A percentile compares a stretch with the other conserved stretches of the same genome.
Conservation (phyloP, 35 echinoderm and acorn worm species). For the Lytechinus pictus region DNA sequence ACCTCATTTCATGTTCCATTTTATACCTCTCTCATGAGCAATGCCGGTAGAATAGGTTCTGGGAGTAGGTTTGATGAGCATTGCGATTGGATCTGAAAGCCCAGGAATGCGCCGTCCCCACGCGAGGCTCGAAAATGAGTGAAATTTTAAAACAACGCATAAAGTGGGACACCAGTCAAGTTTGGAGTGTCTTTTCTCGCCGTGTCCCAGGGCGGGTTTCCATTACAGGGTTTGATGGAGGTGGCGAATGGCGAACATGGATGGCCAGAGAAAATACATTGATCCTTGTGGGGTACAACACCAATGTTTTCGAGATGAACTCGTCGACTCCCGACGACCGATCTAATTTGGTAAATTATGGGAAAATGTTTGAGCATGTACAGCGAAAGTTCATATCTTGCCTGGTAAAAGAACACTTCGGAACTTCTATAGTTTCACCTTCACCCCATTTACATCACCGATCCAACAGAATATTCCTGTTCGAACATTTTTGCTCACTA, state of each 20-base stretch:
- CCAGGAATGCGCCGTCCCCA: background rate
- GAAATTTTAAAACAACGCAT: background rate
- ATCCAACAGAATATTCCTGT: too few relatives aligned
- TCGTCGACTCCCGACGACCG: background rate
- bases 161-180: background rate
- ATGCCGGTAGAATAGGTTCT: background rate
- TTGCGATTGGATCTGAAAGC: background rate
- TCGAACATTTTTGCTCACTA: too few relatives aligned
- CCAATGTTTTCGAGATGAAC: background rate
- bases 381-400: background rate
- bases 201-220: background rate
- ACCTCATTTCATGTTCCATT: background rate
- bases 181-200: background rate
- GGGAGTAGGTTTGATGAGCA: background rate
- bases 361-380: background rate
- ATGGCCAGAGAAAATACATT: background rate
- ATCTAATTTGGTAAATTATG: background rate
- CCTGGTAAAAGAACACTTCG: too few relatives aligned
- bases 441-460: background rate
- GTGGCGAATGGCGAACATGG: background rate
- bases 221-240: background rate
- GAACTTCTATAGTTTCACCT: background rate
- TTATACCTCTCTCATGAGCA: background rate
- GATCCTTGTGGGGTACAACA: conserved; percentile 15
- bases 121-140: background rate